Evolutionary conservation across 1,140 invertebrate genomes (phyloP), one percentile per base, ranked within the genome.

Genomic region (Macrostomum lignano): DNA sequence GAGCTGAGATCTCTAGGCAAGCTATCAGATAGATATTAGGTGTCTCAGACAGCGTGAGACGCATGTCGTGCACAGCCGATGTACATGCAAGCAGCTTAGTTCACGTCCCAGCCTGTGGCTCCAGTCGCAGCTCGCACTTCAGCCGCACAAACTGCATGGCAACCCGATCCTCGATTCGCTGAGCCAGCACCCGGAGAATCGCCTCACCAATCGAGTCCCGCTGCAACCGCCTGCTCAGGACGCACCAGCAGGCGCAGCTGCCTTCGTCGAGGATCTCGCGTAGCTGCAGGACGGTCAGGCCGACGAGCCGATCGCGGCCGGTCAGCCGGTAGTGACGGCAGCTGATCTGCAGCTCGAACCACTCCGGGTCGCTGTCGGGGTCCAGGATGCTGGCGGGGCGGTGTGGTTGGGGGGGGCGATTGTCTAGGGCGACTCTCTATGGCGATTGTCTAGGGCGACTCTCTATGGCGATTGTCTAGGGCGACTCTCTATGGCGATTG

Each of bases 131-230:
- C 26, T 33, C 11, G 4, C 21, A 33, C 26, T 33, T 33, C 6
- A 19, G n/a, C 10, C 17, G 17, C 10, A 33, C 32, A 33, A 33
- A 33, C 9, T 33, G 21, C 19, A 24, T 33, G 6, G 32, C 32
- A 4, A 33, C 19, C 17, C 26, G 21, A 24, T 33, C 32, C 6
- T 19, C 19, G 4, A 19, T 33, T 23, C 32, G 11, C 26, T 33
- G 32, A 25, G 21, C 26, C 11, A 33, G 21, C 13, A 33, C 26
- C 10, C 32, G 17, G n/a, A 33, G 19, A n/a, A 33, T 19, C 3
- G 32, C 26, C 32, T 24, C 23, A 5, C 32, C 32, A 4, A n/a
- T 19, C 17, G 23, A 14, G 19, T 33, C 19, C 14, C 23, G 19
- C 17, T 33, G 19, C 5, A 33, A 14, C 10, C 19, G 11, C 5